Evolutionary conservation across 2,888 invertebrate genomes (phyloP).

Genomic region (Bruchidius siliquastri): DNA sequence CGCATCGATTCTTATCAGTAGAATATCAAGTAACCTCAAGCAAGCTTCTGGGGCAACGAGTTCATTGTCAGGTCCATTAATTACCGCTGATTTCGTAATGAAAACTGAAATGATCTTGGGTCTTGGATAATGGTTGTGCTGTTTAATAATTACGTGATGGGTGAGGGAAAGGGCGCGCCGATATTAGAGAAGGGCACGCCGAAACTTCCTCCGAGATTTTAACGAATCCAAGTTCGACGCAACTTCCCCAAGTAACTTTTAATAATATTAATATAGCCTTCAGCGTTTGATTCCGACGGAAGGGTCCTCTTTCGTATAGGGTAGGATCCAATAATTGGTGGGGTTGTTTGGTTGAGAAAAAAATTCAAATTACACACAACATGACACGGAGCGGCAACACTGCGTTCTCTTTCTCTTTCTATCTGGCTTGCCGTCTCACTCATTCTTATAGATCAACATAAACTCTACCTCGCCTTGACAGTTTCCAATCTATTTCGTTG

Average conservation of each 20-base stretch:
- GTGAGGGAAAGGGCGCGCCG: not conserved
- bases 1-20: not conserved
- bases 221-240: not conserved
- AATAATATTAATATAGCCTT: not conserved
- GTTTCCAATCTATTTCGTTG: too few relatives aligned
- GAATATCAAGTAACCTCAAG: not conserved
- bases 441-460: too few relatives aligned
- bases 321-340: too few relatives aligned
- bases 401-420: too few relatives aligned
- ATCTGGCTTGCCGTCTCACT: too few relatives aligned
- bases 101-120: not conserved
- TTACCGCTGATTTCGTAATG: not conserved
- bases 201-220: not conserved
- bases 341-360: too few relatives aligned
- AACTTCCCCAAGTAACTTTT: not conserved
- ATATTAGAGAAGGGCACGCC: not conserved
- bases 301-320: too few relatives aligned
- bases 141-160: not conserved
- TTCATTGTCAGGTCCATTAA: not conserved
- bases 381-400: too few relatives aligned
- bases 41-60: not conserved
- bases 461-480: too few relatives aligned
- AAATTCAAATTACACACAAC: too few relatives aligned
- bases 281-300: not conserved
- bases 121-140: not conserved